These are phyloP conservation scores for Archocentrus centrarchus DNA, from an alignment of 2,113 vertebrate species.

Conservation along the genomic window DNA sequence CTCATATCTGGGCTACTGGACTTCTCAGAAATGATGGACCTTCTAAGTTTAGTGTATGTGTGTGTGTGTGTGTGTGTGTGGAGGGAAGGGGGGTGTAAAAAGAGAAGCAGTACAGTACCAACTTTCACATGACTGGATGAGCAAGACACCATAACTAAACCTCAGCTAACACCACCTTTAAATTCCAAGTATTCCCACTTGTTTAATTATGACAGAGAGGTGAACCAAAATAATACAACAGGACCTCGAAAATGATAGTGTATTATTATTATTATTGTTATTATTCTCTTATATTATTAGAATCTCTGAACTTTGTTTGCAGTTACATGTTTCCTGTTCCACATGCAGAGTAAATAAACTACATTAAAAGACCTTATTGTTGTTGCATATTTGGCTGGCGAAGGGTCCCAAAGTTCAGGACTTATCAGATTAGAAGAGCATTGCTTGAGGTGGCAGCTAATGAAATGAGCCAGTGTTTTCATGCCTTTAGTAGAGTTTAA, in stretches of 20 bases:
- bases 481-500: conserved; percentile 1
- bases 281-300: accelerated
- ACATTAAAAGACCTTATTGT: not conserved
- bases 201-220: conserved; percentile 23
- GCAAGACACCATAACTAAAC: conserved; percentile 21
- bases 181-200: conserved; percentile 62
- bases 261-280: not conserved
- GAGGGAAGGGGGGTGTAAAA: not conserved
- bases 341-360: not conserved
- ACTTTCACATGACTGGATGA: conserved; percentile 41
- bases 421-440: not conserved
- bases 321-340: not conserved
- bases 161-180: conserved; percentile 41
- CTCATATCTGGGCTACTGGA: conserved; percentile 53
- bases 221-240: conserved; percentile 12
- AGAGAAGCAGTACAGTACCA: conserved; percentile 69
- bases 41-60: conserved; percentile 69
- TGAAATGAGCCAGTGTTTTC: conserved; percentile 9
- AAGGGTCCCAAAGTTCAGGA: conserved; percentile 1
- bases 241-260: not conserved
- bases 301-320: not conserved
- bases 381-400: not conserved
- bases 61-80: too few relatives aligned
- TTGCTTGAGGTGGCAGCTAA: not conserved
- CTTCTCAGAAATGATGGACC: conserved; percentile 71